Base-by-base conservation (phyloP, 2,113 vertebrate species). In the Crotalus tigris region DNA sequence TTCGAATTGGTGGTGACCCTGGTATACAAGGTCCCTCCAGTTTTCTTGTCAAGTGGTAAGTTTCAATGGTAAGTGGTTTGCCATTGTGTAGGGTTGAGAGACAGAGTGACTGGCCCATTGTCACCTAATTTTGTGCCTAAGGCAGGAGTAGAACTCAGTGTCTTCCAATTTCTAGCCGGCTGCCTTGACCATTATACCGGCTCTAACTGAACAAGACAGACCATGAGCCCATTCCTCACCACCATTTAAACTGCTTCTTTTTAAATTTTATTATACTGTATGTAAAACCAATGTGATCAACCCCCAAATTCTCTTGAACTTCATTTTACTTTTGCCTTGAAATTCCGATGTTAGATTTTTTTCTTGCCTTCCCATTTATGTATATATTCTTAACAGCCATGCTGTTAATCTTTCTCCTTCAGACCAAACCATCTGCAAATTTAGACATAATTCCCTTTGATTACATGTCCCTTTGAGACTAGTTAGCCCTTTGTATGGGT, bases 401-500 rank as follows among this genome's bases (percentile, higher is more conserved):
- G 49, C 49, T 19, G 46, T 86, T 90, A 90, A 86, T 21, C 17
- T 49, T 90, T 81, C 39, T 57, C 53, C 61, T 90, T 64, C 85
- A 53, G 57, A 24, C 51, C 53, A n/a, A 54, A 90, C 57, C 46
- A 54, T 26, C 57, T 90, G 24, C 3, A 87, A 13, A 49, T 33
- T 53, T 61, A 93, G 86, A n/a, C 57, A 64, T 39, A 93, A 86
- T 90, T 90, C 88, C 53, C 90, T 81, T 53, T 53, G 81, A 49
- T 44, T 59, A 8, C 39, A 86, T 87, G 88, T 90, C 92, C 89
- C 89, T 86, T 58, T 64, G 81, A 90, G 89, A 57, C 88, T 89
- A 90, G 44, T 93, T 87, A 90, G 75, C 44, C 69, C 88, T 93
- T 53, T 57, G 59, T 85, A 58, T 59, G 87, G 81, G 64, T 93